Conservation (phyloP, 2,113 vertebrate genomes). For the Gymnorhina tibicen region DNA sequence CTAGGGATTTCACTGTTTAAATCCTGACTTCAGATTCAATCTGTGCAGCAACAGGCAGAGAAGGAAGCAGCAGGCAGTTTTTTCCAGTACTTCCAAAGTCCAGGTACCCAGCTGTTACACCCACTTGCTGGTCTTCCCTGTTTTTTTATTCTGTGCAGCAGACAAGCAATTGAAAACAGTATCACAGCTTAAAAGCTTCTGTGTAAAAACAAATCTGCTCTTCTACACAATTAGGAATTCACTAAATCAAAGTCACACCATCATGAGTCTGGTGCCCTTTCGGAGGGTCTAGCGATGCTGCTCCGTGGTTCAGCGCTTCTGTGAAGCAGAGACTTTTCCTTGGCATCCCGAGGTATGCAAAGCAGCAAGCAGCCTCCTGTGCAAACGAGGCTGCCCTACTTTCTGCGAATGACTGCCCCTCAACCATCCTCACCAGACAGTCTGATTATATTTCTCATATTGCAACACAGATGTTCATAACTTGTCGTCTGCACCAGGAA, state of each 20-base stretch:
- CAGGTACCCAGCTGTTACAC: conserved; percentile 66
- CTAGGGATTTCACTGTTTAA: conserved; percentile 61
- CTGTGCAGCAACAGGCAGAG: conserved; percentile 39
- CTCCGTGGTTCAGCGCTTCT: not conserved
- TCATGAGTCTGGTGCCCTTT: not conserved
- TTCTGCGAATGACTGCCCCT: not conserved
- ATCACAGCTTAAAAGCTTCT: conserved; percentile 24
- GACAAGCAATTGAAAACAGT: not conserved
- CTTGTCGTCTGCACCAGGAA: not conserved
- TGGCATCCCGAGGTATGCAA: not conserved
- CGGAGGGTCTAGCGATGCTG: not conserved
- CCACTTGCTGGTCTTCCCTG: conserved; percentile 35
- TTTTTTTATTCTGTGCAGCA: not conserved
- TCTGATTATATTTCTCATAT: not conserved
- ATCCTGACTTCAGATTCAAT: conserved; percentile 47
- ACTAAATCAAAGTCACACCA: not conserved
- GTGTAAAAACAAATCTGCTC: conserved; percentile 38
- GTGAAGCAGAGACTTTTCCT: not conserved
- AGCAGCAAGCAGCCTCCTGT: not conserved
- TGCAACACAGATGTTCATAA: not conserved
- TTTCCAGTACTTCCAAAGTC: conserved; percentile 25
- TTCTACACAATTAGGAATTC: not conserved
- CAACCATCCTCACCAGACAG: not conserved
- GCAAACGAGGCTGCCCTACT: not conserved
- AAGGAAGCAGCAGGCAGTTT: conserved; percentile 45